Conservation (phyloP, 2,888 invertebrate genomes). For the Melipona beecheii region DNA sequence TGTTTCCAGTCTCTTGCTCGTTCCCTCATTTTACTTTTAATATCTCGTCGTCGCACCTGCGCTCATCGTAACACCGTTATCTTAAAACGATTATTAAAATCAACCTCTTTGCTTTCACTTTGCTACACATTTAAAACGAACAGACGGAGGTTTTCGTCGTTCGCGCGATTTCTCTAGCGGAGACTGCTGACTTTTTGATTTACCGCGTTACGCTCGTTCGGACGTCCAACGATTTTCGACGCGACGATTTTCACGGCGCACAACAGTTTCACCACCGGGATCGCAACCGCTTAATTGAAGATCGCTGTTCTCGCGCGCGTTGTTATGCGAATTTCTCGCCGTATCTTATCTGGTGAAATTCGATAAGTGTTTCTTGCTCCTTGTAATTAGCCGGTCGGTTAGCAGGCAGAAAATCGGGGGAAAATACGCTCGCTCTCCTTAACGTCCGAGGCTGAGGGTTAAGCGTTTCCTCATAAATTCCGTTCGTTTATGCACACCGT, state of each 20-base stretch:
- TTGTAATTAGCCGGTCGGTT: conserved; percentile 20
- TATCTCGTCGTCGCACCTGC: background rate
- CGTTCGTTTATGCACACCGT: background rate
- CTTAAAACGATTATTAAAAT: background rate
- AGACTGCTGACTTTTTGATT: conserved; percentile 6
- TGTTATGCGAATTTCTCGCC: conserved; percentile 30
- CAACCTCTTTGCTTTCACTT: background rate
- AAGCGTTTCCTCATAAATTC: conserved; percentile 15
- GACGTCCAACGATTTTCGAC: background rate
- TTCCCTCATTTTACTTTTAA: background rate
- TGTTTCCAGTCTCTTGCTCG: background rate
- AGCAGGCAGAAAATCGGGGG: background rate
- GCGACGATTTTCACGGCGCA: background rate
- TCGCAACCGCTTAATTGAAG: conserved; percentile 20
- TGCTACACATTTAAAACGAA: background rate
- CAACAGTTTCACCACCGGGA: conserved; percentile 15
- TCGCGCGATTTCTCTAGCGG: conserved; percentile 36
- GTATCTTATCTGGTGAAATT: conserved; percentile 46
- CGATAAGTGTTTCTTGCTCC: background rate
- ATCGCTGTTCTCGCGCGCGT: conserved; percentile 26
- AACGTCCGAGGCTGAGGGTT: conserved; percentile 11
- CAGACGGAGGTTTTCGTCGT: background rate
- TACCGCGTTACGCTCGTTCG: conserved; percentile 8
- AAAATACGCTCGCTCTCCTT: background rate
- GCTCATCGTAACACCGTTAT: background rate